Conservation (phyloP, 2,797 vertebrate genomes). For the Cyclopterus lumpus region DNA sequence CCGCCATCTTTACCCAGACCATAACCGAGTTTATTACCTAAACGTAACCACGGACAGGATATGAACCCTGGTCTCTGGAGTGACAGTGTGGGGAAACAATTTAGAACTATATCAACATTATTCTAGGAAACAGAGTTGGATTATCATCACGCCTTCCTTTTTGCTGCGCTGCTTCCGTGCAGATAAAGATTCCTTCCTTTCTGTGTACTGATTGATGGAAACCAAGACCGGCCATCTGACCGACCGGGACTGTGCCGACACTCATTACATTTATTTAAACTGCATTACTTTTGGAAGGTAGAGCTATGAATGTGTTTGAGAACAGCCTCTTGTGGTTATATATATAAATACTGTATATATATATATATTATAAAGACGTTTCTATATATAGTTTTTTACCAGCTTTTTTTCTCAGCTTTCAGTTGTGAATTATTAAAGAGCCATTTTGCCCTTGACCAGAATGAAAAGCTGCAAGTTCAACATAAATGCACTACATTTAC, state of each 20-base stretch:
- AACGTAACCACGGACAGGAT: neutral
- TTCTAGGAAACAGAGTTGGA: neutral
- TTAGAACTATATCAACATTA: slow-evolving; percentile 4
- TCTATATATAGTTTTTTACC: neutral
- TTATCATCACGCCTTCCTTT: neutral
- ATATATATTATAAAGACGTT: neutral
- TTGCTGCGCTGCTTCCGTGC: neutral
- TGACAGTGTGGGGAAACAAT: slow-evolving; percentile 14
- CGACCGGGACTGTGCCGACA: neutral
- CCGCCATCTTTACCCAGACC: neutral
- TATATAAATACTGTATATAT: neutral
- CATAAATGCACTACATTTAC: neutral
- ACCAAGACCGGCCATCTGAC: neutral
- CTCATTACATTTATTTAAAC: too few species aligned
- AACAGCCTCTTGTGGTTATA: neutral
- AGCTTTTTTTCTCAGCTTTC: neutral
- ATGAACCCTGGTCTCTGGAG: neutral
- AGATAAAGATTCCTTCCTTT: neutral
- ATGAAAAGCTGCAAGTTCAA: slow-evolving; percentile 15
- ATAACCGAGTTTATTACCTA: neutral
- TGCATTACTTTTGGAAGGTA: too few species aligned
- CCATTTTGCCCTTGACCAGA: neutral
- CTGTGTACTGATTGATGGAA: neutral
- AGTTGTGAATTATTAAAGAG: slow-evolving; percentile 15
- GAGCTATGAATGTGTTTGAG: neutral